These are phyloP conservation scores for Peromyscus maniculatus DNA, from an alignment of 2,113 vertebrate species.

Conservation along the genomic window DNA sequence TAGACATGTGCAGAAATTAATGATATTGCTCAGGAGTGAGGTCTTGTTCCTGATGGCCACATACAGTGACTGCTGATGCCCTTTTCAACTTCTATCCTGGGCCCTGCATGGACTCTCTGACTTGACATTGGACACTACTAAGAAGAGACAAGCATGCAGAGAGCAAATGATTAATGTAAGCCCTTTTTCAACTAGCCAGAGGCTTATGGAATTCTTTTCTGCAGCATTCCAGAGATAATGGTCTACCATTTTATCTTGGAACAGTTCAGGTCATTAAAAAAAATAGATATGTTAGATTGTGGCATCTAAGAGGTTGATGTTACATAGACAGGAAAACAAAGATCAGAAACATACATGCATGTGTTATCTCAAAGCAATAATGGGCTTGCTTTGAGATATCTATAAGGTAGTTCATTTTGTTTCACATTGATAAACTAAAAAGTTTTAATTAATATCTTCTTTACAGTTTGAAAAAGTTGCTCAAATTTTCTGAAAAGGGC, in stretches of 20 bases:
- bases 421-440: background rate
- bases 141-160: slow-evolving; percentile 63
- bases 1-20: slow-evolving; percentile 74
- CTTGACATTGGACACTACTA: slow-evolving; percentile 70
- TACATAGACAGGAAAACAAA: background rate
- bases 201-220: slow-evolving; percentile 63
- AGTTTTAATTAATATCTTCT: background rate
- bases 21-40: slow-evolving; percentile 53
- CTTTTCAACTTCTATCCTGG: slow-evolving; percentile 63
- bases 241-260: slow-evolving; percentile 57
- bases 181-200: slow-evolving; percentile 37
- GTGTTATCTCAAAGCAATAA: background rate
- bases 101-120: slow-evolving; percentile 53
- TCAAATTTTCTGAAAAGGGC: background rate
- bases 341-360: background rate
- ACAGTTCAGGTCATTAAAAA: background rate
- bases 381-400: background rate
- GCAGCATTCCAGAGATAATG: slow-evolving; percentile 74
- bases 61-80: slow-evolving; percentile 62
- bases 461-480: background rate
- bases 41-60: slow-evolving; percentile 64
- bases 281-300: background rate
- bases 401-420: background rate
- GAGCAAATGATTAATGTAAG: slow-evolving; percentile 63
- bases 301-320: background rate